These are phyloP conservation scores for Creontiades dilutus DNA, from an alignment of 2,888 invertebrate genomes.

Conservation along the genomic window DNA sequence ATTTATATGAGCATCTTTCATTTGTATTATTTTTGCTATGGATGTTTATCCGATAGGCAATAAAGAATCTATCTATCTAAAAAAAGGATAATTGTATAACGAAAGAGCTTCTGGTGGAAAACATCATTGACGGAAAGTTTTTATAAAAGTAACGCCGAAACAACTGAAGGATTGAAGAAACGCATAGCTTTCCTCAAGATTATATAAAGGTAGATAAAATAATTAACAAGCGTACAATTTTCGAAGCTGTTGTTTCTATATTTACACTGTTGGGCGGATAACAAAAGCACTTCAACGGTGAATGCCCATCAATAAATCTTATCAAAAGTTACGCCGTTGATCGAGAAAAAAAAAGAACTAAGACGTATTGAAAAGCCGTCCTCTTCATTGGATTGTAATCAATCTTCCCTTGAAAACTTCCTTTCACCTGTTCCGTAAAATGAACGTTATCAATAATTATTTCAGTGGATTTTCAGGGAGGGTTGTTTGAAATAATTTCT, in stretches of 20 bases:
- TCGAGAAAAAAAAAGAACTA: constrained; percentile 22
- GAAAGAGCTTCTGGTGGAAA: too few species aligned
- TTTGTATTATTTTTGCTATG: too few species aligned
- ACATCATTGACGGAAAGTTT: too few species aligned
- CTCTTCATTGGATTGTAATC: constrained; percentile 37
- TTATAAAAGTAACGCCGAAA: too few species aligned
- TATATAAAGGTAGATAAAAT: background rate
- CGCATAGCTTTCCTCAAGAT: too few species aligned
- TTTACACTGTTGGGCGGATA: background rate
- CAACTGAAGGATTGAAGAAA: too few species aligned
- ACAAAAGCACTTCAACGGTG: background rate
- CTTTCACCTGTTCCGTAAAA: background rate
- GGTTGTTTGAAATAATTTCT: background rate
- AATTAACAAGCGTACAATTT: background rate
- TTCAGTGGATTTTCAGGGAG: background rate
- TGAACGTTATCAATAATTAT: constrained; percentile 15
- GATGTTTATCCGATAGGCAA: too few species aligned
- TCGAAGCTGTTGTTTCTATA: background rate
- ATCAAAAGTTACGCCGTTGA: background rate
- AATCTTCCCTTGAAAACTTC: constrained; percentile 33
- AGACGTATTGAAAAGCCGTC: constrained; percentile 13
- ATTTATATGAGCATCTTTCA: too few species aligned
- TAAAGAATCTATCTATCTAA: too few species aligned
- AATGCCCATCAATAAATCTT: background rate
- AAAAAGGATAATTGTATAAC: too few species aligned